These are phyloP conservation scores for Falco concolor DNA, from an alignment of 2,797 vertebrate species.

Conservation along the genomic window DNA sequence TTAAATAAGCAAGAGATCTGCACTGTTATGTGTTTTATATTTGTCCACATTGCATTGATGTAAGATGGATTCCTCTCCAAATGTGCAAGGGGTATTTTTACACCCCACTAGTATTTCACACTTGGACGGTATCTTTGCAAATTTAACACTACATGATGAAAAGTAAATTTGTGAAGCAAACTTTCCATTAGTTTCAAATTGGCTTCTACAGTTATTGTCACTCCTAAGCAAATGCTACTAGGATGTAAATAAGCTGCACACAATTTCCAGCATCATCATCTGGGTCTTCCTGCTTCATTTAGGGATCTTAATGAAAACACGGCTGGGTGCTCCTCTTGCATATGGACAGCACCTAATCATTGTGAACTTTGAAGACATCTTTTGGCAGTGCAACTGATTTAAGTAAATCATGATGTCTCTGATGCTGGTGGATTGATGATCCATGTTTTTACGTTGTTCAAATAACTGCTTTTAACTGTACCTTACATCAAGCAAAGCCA, in stretches of 20 bases:
- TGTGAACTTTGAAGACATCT: not conserved
- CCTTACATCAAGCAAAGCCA: not conserved
- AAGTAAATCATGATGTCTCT: not conserved
- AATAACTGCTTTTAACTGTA: not conserved
- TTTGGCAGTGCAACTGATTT: not conserved
- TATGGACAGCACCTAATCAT: not conserved
- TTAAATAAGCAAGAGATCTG: not conserved
- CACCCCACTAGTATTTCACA: not conserved
- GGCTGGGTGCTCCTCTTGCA: not conserved
- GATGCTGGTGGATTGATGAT: not conserved
- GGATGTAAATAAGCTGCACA: not conserved
- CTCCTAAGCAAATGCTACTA: not conserved
- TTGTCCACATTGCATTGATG: not conserved
- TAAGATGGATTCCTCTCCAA: not conserved
- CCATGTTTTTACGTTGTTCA: not conserved
- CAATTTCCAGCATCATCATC: not conserved
- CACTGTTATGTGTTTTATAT: not conserved
- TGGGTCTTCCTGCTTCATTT: not conserved
- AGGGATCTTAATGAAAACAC: not conserved
- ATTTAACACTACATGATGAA: not conserved
- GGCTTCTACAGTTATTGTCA: not conserved
- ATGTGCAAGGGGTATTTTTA: not conserved
- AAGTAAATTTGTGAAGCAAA: slow-evolving; percentile 11
- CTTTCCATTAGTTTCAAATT: not conserved
- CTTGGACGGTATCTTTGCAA: not conserved